Evolutionary conservation across 2,888 invertebrate genomes (phyloP).

Genomic region (Tricholauxania praeusta): DNA sequence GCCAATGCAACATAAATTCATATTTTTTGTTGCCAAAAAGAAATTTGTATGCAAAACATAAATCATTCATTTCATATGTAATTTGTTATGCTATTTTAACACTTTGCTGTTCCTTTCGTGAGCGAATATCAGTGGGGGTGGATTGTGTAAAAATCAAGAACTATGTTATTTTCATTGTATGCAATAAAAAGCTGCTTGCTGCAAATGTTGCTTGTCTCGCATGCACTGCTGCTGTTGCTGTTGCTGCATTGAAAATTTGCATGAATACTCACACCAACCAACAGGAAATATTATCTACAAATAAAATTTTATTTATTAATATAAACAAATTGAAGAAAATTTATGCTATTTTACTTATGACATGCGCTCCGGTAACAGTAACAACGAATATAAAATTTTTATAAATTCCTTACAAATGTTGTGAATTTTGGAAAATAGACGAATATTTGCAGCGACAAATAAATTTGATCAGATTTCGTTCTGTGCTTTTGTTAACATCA

Average conservation of each 20-base stretch:
- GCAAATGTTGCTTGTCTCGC: constrained; percentile 41
- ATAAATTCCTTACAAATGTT: too few species aligned
- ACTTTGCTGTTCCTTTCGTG: not conserved
- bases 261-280: constrained; percentile 22
- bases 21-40: not conserved
- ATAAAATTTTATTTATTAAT: constrained; percentile 54
- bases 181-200: constrained; percentile 54
- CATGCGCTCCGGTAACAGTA: constrained; percentile 38
- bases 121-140: not conserved
- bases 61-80: constrained; percentile 28
- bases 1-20: constrained; percentile 14
- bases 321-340: constrained; percentile 59
- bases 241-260: constrained; percentile 17
- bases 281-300: constrained; percentile 47
- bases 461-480: too few species aligned
- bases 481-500: too few species aligned
- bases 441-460: too few species aligned
- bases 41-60: constrained; percentile 26
- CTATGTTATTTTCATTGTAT: constrained; percentile 60
- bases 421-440: too few species aligned
- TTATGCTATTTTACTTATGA: too few species aligned
- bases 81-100: not conserved
- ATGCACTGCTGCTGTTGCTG: not conserved
- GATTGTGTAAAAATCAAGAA: constrained; percentile 55
- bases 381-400: too few species aligned